Base-by-base conservation (phyloP, 2,888 invertebrate genomes). In the Oscheius myriophilus region DNA sequence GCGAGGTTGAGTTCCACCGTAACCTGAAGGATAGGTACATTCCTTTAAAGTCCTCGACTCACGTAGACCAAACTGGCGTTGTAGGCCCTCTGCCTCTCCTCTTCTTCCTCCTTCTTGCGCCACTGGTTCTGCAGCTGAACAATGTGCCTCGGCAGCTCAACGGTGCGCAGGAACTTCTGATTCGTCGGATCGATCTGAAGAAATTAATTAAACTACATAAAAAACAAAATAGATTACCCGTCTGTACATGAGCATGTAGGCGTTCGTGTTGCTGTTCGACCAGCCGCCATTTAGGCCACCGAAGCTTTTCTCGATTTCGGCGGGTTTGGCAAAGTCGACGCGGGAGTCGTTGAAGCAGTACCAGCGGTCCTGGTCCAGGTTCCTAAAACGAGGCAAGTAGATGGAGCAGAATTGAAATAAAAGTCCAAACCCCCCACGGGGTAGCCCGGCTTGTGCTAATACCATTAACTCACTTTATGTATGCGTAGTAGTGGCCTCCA, bases 401-500 rank as follows among this genome's bases (percentile, higher is more conserved):
- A n/a, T n/a, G n/a, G n/a, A n/a, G n/a, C n/a, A n/a, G 3, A 12
- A 16, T 49, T 18, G 33, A 33, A 33, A 33, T 33, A 33, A 33
- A 9, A 33, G 33, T 33, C 3, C 9, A 33, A 33, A 33, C 9
- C n/a, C n/a, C n/a, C n/a, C n/a, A n/a, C n/a, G n/a, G n/a, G n/a
- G n/a, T n/a, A n/a, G n/a, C n/a, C n/a, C n/a, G n/a, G n/a, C n/a
- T n/a, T n/a, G n/a, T n/a, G n/a, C n/a, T n/a, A n/a, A n/a, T n/a
- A n/a, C n/a, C n/a, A n/a, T n/a, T n/a, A n/a, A n/a, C n/a, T 85
- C 78, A 89, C 89, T 93, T 93, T 71, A 94, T 93, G 84, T 93
- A 94, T 1, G 93, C 94, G 87, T 93, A 94, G 87, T 95, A 95
- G 88, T 94, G 94, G 0, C 94, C 94, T 26, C 93, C 93, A 21